Evolutionary conservation across 2,888 invertebrate species (phyloP).

Genomic region (Lymantria monacha): DNA sequence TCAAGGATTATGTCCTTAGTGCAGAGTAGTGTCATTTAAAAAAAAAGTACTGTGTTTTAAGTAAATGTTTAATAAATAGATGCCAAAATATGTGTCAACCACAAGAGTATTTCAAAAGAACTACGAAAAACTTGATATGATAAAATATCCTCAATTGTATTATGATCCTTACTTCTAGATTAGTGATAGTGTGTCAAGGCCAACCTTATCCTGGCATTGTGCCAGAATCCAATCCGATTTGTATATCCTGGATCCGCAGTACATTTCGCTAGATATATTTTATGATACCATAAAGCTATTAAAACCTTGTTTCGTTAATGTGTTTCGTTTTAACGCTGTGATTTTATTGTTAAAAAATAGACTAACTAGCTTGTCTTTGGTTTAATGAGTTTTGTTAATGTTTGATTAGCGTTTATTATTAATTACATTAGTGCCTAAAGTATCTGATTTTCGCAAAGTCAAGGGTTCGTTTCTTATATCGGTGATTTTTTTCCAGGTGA

Average conservation of each 20-base stretch:
- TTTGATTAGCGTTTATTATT: not conserved
- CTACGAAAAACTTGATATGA: too few relatives aligned
- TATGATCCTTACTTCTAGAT: constrained; percentile 39
- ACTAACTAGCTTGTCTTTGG: constrained; percentile 23
- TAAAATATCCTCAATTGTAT: constrained; percentile 11
- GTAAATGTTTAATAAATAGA: too few relatives aligned
- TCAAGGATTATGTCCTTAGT: too few relatives aligned
- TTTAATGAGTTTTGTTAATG: constrained; percentile 27
- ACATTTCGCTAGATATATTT: constrained; percentile 46
- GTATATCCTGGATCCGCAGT: constrained; percentile 43
- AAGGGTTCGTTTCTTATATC: too few relatives aligned
- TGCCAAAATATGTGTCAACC: too few relatives aligned
- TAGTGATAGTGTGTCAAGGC: constrained; percentile 38
- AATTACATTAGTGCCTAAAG: not conserved
- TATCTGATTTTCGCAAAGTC: too few relatives aligned
- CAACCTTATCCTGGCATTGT: constrained; percentile 40
- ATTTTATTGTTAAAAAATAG: constrained; percentile 31
- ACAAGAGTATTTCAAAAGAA: too few relatives aligned
- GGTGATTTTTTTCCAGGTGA: too few relatives aligned
- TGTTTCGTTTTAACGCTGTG: constrained; percentile 40
- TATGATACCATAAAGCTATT: constrained; percentile 53
- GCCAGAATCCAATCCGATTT: constrained; percentile 66
- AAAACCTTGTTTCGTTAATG: constrained; percentile 50
- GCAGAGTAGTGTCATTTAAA: too few relatives aligned
- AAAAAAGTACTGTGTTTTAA: too few relatives aligned